Conservation (phyloP, 2,888 invertebrate species). For the Creontiades dilutus region DNA sequence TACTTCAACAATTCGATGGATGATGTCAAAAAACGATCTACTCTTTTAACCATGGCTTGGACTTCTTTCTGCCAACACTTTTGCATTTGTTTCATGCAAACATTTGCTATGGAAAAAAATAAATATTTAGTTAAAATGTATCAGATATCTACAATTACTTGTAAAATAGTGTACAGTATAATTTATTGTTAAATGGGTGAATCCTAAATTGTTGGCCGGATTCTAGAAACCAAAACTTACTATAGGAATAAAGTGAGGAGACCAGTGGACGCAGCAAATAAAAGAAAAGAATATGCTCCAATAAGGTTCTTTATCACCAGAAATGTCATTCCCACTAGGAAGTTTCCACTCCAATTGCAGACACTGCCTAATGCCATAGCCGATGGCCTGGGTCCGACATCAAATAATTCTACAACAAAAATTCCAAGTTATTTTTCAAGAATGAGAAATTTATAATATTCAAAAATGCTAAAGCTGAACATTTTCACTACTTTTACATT, state of each 20-base stretch:
- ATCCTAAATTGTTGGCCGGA: too few relatives aligned
- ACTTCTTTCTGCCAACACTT: conserved; percentile 64
- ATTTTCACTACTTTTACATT: too few relatives aligned
- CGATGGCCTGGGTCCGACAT: conserved; percentile 89
- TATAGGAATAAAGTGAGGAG: conserved; percentile 82
- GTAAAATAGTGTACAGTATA: too few relatives aligned
- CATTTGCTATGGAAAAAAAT: conserved; percentile 54
- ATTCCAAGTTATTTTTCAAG: too few relatives aligned
- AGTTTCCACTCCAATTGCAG: conserved; percentile 93
- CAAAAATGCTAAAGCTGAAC: too few relatives aligned
- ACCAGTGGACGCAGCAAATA: conserved; percentile 83
- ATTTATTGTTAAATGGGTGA: too few relatives aligned
- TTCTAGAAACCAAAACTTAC: conserved; percentile 79
- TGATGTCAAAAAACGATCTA: too few relatives aligned
- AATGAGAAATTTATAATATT: too few relatives aligned
- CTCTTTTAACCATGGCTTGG: not conserved
- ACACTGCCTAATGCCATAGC: conserved; percentile 93
- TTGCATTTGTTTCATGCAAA: conserved; percentile 69
- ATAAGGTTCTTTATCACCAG: conserved; percentile 83
- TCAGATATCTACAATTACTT: too few relatives aligned
- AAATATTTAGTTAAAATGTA: not conserved
- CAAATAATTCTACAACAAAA: conserved; percentile 84
- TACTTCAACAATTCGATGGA: too few relatives aligned
- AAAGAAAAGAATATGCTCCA: conserved; percentile 87
- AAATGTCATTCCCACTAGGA: conserved; percentile 90